Evolutionary conservation across 1,140 invertebrate genomes (phyloP).

Genomic region (Cyclina sinensis): DNA sequence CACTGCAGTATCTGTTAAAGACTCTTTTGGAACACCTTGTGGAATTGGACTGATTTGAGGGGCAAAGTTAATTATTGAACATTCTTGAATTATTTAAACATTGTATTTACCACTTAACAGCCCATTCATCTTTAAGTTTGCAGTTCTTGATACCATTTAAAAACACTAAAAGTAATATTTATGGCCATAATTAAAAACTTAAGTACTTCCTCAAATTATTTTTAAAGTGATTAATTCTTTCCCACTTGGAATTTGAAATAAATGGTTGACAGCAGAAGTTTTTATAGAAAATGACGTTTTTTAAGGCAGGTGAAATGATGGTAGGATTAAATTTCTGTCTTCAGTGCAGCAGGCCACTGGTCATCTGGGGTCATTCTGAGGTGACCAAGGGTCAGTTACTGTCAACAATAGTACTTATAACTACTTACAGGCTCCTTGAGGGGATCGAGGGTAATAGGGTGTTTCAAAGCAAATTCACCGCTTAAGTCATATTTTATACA

Average conservation of each 20-base stretch:
- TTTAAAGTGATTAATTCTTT: background rate
- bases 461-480: background rate
- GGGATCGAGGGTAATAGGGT: background rate
- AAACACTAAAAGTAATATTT: background rate
- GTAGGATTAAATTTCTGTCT: conserved; percentile 13
- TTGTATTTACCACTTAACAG: too few relatives aligned
- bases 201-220: background rate
- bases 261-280: background rate
- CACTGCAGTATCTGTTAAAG: too few relatives aligned
- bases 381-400: conserved; percentile 30
- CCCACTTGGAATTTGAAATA: background rate
- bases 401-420: conserved; percentile 13
- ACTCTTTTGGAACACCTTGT: too few relatives aligned
- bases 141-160: background rate
- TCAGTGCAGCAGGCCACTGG: background rate
- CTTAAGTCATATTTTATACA: background rate
- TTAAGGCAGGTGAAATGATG: background rate
- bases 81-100: too few relatives aligned
- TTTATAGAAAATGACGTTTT: background rate
- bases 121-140: background rate
- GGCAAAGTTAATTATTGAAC: too few relatives aligned
- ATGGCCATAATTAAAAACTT: background rate
- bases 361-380: conserved; percentile 20
- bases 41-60: too few relatives aligned
- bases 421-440: conserved; percentile 13